Conservation (phyloP, 2,888 invertebrate species). For the Drosophila nr. medialis region DNA sequence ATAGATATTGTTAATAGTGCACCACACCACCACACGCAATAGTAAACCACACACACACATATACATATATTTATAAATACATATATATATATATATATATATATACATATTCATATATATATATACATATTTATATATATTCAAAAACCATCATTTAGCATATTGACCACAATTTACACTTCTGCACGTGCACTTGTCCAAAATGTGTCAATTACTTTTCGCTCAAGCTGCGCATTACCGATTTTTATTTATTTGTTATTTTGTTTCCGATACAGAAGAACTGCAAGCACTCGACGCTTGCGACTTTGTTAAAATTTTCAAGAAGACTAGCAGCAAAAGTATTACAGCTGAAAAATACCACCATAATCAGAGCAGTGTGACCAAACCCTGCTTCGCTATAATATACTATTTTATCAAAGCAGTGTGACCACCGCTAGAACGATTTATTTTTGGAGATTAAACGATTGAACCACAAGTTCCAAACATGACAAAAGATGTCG, state of each 20-base stretch:
- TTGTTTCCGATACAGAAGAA: slow-evolving; percentile 31
- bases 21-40: not conserved
- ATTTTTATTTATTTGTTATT: slow-evolving; percentile 54
- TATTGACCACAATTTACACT: slow-evolving; percentile 32
- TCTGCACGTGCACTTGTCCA: slow-evolving; percentile 36
- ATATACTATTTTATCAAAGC: not conserved
- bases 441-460: slow-evolving; percentile 7
- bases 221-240: slow-evolving; percentile 46
- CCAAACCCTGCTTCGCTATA: slow-evolving; percentile 7
- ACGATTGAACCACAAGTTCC: not conserved
- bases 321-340: slow-evolving; percentile 40
- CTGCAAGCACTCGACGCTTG: slow-evolving; percentile 9
- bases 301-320: slow-evolving; percentile 45
- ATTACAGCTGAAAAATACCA: slow-evolving; percentile 25
- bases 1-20: slow-evolving; percentile 32
- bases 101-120: not conserved
- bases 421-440: not conserved
- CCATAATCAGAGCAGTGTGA: slow-evolving; percentile 16
- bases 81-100: not conserved
- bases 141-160: slow-evolving; percentile 17
- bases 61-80: not conserved
- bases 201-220: slow-evolving; percentile 37
- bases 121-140: slow-evolving; percentile 1
- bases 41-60: slow-evolving; percentile 15
- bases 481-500: not conserved